These are phyloP conservation scores for Lytechinus variegatus DNA, from an alignment of 35 echinoderm and acorn worm genomes.

Conservation along the genomic window DNA sequence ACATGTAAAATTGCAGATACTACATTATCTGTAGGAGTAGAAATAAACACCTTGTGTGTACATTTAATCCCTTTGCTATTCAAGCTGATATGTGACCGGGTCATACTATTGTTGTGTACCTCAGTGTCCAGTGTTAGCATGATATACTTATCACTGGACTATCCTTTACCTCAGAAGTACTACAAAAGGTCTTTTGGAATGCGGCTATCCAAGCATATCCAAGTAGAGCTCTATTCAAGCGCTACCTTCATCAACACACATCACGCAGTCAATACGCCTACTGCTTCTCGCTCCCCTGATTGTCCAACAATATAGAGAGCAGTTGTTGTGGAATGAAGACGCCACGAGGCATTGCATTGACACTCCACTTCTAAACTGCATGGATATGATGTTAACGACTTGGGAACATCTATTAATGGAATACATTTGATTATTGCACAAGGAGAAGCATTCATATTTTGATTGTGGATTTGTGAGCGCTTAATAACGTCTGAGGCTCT, in stretches of 20 bases:
- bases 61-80: background rate
- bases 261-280: slow-evolving; percentile 8
- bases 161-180: background rate
- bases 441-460: background rate
- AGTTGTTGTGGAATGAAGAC: background rate
- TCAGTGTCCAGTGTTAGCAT: background rate
- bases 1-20: background rate
- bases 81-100: background rate
- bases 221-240: background rate
- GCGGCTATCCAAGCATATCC: background rate
- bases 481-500: background rate
- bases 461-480: slow-evolving; percentile 8
- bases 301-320: background rate
- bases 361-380: background rate
- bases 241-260: background rate
- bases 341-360: background rate
- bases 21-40: background rate
- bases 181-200: slow-evolving; percentile 2
- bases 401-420: background rate
- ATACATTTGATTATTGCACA: background rate
- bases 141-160: background rate
- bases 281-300: background rate
- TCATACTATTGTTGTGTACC: background rate
- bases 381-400: background rate
- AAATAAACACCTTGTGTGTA: background rate